Percentiles rank a stretch among this genome's conserved stretches.
phyloP scores from a whole-genome alignment of 2,888 invertebrate genomes.

The Pollenia angustigena region DNA sequence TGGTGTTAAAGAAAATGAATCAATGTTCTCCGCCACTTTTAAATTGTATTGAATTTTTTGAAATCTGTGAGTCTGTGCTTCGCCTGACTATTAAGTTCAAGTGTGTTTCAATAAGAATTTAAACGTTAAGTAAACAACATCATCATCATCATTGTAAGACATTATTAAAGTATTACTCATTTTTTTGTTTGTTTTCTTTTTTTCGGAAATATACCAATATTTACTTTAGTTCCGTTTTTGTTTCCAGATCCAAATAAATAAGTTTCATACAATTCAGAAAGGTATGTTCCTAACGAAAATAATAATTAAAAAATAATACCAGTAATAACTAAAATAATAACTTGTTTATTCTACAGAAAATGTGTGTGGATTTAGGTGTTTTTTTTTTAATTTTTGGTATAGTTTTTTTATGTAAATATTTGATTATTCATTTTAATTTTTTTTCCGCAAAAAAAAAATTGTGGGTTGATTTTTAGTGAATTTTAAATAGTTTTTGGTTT shows the following conservation, averaged over 20 bases:
- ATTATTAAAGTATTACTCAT: slow-evolving; percentile 37
- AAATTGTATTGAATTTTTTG: slow-evolving; percentile 53
- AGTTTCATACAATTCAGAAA: background rate
- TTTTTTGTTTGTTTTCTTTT: background rate
- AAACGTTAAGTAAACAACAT: slow-evolving; percentile 70
- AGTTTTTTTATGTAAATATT: slow-evolving; percentile 55
- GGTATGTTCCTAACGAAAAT: slow-evolving; percentile 9
- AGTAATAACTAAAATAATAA: slow-evolving; percentile 4
- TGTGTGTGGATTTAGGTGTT: slow-evolving; percentile 9
- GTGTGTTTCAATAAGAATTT: slow-evolving; percentile 71
- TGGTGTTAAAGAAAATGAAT: slow-evolving; percentile 28
- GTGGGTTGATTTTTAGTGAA: slow-evolving; percentile 62
- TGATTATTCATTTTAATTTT: slow-evolving; percentile 50
- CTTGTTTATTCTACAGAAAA: background rate
- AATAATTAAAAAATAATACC: background rate
- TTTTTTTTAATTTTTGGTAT: background rate
- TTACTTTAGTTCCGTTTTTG: slow-evolving; percentile 55
- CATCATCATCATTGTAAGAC: slow-evolving; percentile 33
- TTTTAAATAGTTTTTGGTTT: slow-evolving; percentile 45
- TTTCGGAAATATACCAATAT: slow-evolving; percentile 44
- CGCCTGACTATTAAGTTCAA: slow-evolving; percentile 64
- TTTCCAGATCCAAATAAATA: background rate
- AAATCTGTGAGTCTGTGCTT: slow-evolving; percentile 66
- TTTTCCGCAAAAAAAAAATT: slow-evolving; percentile 38
- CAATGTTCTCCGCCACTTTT: slow-evolving; percentile 49